Percentiles rank a stretch among this genome's conserved stretches.
Conservation (phyloP, 2,797 vertebrate species). For the Gymnocypris eckloni region DNA sequence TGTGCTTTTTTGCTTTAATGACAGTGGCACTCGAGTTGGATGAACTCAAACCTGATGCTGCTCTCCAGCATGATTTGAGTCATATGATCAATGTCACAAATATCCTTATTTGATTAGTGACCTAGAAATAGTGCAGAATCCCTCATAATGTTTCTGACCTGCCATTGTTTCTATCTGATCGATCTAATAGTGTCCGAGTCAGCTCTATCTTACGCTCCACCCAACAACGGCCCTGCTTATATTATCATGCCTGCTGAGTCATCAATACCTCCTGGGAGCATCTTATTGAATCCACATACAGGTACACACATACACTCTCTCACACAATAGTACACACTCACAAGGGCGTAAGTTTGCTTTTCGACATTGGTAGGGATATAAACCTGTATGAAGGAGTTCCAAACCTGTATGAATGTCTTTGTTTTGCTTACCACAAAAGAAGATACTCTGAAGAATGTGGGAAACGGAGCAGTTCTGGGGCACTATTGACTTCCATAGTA, state of each 20-base stretch:
- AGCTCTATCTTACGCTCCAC: conserved; percentile 70
- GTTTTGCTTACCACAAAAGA: too few species aligned
- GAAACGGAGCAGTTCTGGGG: too few species aligned
- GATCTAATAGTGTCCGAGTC: conserved; percentile 55
- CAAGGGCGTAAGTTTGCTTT: too few species aligned
- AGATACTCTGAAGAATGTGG: too few species aligned
- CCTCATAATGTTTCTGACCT: conserved; percentile 15
- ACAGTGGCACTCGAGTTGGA: background rate
- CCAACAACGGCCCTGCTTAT: conserved; percentile 82
- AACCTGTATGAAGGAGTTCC: too few species aligned
- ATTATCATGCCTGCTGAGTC: conserved; percentile 88
- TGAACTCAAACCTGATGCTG: background rate
- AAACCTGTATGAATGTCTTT: too few species aligned
- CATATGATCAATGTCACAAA: background rate
- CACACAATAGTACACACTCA: conserved; percentile 17
- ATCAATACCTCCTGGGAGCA: conserved; percentile 92
- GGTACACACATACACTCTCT: conserved; percentile 72
- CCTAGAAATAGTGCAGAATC: background rate
- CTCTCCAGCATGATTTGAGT: background rate
- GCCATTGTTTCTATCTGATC: conserved; percentile 8
- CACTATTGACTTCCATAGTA: too few species aligned
- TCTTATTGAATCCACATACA: conserved; percentile 93
- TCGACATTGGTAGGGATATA: too few species aligned
- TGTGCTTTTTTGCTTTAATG: background rate
- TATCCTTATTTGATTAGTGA: background rate